Conservation (phyloP, 2,888 invertebrate species). For the Amphiduros pacificus region DNA sequence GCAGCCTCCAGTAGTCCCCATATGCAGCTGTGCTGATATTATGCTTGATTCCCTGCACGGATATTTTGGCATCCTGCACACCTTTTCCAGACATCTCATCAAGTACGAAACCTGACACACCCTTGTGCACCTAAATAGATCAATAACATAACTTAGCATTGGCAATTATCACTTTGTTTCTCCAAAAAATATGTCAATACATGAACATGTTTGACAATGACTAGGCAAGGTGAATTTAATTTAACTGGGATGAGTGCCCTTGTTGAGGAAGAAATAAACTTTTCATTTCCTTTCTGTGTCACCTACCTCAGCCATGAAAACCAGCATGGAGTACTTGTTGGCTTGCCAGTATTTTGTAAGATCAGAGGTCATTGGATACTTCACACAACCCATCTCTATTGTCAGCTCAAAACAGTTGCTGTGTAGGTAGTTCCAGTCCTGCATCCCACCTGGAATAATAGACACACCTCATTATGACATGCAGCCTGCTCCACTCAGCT, state of each 20-base stretch:
- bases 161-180: too few relatives aligned
- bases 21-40: constrained; percentile 75
- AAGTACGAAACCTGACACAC: constrained; percentile 80
- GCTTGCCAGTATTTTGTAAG: constrained; percentile 83
- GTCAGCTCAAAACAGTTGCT: constrained; percentile 94
- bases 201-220: too few relatives aligned
- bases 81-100: constrained; percentile 69
- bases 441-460: constrained; percentile 96
- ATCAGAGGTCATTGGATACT: constrained; percentile 77
- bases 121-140: constrained; percentile 82
- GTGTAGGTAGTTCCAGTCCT: constrained; percentile 95
- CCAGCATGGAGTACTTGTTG: constrained; percentile 81
- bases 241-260: too few relatives aligned
- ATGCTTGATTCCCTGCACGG: constrained; percentile 78
- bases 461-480: too few relatives aligned
- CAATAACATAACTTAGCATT: too few relatives aligned
- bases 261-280: too few relatives aligned
- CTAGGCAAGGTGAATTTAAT: too few relatives aligned
- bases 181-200: too few relatives aligned
- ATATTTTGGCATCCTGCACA: constrained; percentile 75
- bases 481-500: too few relatives aligned
- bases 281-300: too few relatives aligned
- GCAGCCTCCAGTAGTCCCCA: constrained; percentile 93
- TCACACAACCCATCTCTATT: constrained; percentile 89
- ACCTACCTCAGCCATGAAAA: constrained; percentile 82